Evolutionary conservation across 2,888 invertebrate species (phyloP).

Genomic region (Ichneumoninae sp.): DNA sequence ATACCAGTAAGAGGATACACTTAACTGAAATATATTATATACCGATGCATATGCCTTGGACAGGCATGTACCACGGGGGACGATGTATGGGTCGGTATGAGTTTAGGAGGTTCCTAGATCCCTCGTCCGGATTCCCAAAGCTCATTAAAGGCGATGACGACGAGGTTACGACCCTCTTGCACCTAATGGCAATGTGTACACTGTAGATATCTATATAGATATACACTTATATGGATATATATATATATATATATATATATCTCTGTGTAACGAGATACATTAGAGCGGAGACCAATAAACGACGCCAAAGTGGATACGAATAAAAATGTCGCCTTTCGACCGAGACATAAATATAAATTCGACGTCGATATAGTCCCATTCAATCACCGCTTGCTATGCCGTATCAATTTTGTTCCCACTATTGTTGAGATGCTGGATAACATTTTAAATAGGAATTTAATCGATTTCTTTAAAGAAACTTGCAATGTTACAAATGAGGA

Average conservation of each 20-base stretch:
- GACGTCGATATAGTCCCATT: neutral
- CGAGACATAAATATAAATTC: constrained; percentile 26
- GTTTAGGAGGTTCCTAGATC: constrained; percentile 45
- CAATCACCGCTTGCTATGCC: neutral
- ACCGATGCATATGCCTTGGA: constrained; percentile 25
- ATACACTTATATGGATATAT: no score
- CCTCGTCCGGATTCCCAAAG: constrained; percentile 50
- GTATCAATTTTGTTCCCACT: neutral
- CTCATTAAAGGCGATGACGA: constrained; percentile 59
- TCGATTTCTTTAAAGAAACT: neutral
- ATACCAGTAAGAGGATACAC: constrained; percentile 45
- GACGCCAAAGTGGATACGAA: constrained; percentile 45
- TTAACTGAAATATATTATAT: constrained; percentile 48
- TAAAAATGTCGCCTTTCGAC: constrained; percentile 16
- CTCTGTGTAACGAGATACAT: constrained; percentile 21
- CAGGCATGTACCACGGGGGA: constrained; percentile 17
- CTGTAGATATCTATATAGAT: constrained; percentile 5
- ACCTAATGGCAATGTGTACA: constrained; percentile 48
- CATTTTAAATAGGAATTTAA: neutral
- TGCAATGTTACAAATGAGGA: neutral
- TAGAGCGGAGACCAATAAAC: constrained; percentile 30
- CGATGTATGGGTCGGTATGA: constrained; percentile 13
- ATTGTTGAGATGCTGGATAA: neutral
- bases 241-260: neutral
- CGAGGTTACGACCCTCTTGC: constrained; percentile 37